These are phyloP conservation scores for Cossypha niveicapilla DNA, from an alignment of 2,797 vertebrate species.

Conservation along the genomic window DNA sequence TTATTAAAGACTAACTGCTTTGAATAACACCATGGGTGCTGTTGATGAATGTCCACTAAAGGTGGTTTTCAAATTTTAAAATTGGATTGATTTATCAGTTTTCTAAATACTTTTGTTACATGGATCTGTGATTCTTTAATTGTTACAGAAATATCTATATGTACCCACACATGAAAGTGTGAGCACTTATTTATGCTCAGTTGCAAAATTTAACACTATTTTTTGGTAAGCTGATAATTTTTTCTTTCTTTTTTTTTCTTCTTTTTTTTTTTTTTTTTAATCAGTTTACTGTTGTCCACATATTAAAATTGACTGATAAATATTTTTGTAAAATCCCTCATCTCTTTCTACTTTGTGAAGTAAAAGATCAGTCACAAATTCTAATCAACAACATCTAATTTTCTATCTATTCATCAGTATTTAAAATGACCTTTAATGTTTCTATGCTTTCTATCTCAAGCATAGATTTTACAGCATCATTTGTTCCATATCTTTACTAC, in stretches of 20 bases:
- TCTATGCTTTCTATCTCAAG: neutral
- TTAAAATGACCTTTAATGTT: neutral
- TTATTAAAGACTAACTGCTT: neutral
- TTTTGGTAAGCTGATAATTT: neutral
- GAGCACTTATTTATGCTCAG: neutral
- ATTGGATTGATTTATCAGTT: neutral
- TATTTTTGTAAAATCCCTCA: neutral
- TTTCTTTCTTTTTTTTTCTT: too few relatives aligned
- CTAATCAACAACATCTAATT: neutral
- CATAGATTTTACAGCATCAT: neutral
- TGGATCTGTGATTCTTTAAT: neutral
- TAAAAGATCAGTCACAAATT: neutral
- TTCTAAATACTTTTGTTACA: neutral
- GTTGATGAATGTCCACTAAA: neutral
- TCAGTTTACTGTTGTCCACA: neutral
- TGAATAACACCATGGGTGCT: neutral
- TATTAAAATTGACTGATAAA: neutral
- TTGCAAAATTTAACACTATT: neutral
- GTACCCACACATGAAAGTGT: fast-evolving
- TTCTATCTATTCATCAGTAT: neutral
- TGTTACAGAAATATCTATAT: neutral
- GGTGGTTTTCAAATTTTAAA: neutral
- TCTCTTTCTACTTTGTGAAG: neutral
- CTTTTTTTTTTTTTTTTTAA: too few relatives aligned
- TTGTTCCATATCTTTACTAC: neutral